Conservation (phyloP, 2,888 invertebrate genomes). For the Lysandra bellargus region DNA sequence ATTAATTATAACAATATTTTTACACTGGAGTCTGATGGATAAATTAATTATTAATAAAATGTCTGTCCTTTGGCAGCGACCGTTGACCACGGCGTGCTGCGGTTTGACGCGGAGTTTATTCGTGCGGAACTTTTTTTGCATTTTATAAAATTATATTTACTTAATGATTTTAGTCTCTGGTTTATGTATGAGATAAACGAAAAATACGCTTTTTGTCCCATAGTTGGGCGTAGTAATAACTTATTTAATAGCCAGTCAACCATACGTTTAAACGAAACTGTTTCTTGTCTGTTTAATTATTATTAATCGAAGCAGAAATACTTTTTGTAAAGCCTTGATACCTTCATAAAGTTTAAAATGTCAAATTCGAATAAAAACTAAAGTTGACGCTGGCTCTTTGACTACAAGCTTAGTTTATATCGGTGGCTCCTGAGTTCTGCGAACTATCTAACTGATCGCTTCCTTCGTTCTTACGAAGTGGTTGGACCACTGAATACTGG, state of each 20-base stretch:
- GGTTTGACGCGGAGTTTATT: not conserved
- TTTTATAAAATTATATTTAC: not conserved
- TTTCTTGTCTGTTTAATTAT: too few relatives aligned
- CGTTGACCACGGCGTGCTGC: not conserved
- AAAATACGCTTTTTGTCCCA: too few relatives aligned
- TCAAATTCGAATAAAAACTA: too few relatives aligned
- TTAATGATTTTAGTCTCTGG: not conserved
- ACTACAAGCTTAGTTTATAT: conserved; percentile 19
- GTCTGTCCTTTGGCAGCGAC: not conserved
- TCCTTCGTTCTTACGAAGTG: conserved; percentile 13
- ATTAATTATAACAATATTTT: not conserved
- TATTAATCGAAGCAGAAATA: too few relatives aligned
- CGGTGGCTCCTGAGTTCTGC: conserved; percentile 15
- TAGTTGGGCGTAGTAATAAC: too few relatives aligned
- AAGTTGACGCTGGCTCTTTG: not conserved
- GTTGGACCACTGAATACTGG: not conserved
- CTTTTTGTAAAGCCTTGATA: too few relatives aligned
- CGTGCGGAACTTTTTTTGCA: not conserved
- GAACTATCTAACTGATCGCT: conserved; percentile 16
- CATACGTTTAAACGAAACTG: too few relatives aligned
- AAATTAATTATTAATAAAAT: not conserved
- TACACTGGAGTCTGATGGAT: not conserved
- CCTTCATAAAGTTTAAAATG: too few relatives aligned
- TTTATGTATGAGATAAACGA: too few relatives aligned
- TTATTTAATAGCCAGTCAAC: too few relatives aligned